Base-by-base conservation (phyloP, 2,888 invertebrate genomes). In the Epirrhoe tristata region DNA sequence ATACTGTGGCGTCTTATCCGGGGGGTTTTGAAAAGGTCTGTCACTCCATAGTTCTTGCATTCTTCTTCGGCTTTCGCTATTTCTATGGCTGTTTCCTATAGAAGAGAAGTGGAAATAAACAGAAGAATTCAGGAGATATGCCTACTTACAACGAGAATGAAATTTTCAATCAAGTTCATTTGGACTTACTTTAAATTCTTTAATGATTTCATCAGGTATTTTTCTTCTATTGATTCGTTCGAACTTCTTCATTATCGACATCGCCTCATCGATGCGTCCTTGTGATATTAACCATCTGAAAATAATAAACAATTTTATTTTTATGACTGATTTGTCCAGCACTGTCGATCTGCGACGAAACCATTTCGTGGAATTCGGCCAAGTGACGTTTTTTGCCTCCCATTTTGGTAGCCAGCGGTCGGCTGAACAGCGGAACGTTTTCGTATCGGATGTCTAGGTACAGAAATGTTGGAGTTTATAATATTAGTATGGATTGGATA, bases 241-340 rank as follows among this genome's bases (percentile, higher is more conserved):
- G 75, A 97, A 96, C 80, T 95, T 96, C 75, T 95, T 95, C 59
- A 98, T 88, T 60, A 98, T 98, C 36, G 87, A 90, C 36, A 97
- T 94, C 0, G 98, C 97, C 85, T 96, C 95, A 53, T 97, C 97
- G 5, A 96, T 94, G 77, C 96, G 94, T 0, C 97, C 97, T 90
- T 97, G 97, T 0, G 97, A 96, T 24, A 97, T 97, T 1, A 98
- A 88, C 98, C 98, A 98, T 79, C 97, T 96, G 83, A 34, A 90
- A 89, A 55, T 14, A 24, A 14, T 46, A 5, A 14, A 46, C 14
- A 12, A 17, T n/a, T n/a, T n/a, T n/a, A n/a, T n/a, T n/a, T n/a
- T n/a, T n/a, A n/a, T n/a, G n/a, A n/a, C n/a, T n/a, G n/a, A n/a
- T n/a, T n/a, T n/a, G n/a, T n/a, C n/a, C n/a, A n/a, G n/a, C n/a